These are phyloP conservation scores for Sinelater perroti DNA, from an alignment of 2,888 invertebrate species.

Conservation along the genomic window DNA sequence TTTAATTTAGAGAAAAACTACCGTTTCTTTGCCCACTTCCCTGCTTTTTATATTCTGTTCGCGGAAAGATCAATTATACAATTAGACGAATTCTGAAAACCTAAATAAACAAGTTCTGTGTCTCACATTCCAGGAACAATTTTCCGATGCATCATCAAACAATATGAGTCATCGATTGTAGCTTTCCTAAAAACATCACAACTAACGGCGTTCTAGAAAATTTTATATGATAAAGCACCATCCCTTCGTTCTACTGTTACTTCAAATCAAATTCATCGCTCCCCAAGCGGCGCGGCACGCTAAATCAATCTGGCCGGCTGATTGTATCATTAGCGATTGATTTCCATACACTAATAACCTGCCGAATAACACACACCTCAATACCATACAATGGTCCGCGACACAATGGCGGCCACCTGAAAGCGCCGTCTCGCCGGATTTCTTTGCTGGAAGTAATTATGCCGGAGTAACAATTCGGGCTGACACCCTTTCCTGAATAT, in stretches of 20 bases:
- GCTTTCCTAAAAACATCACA: no score
- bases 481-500: constrained; percentile 1
- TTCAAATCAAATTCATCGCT: no score
- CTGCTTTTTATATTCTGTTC: neutral
- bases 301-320: constrained; percentile 4
- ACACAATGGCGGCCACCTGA: constrained; percentile 14
- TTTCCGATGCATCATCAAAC: no score
- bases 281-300: no score
- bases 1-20: constrained; percentile 3
- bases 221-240: no score
- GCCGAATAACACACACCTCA: constrained; percentile 3
- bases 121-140: no score
- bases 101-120: neutral
- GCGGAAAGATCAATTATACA: no score
- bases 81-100: no score
- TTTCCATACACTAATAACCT: constrained; percentile 2
- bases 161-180: no score
- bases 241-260: no score
- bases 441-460: constrained; percentile 11
- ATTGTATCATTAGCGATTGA: constrained; percentile 17
- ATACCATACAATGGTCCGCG: constrained; percentile 8
- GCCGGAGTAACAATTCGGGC: neutral
- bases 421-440: constrained; percentile 5
- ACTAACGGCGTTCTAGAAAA: no score
- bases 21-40: neutral